phyloP scores from a whole-genome alignment of 2,113 vertebrate species.

The Petrocephalus zakoni region DNA sequence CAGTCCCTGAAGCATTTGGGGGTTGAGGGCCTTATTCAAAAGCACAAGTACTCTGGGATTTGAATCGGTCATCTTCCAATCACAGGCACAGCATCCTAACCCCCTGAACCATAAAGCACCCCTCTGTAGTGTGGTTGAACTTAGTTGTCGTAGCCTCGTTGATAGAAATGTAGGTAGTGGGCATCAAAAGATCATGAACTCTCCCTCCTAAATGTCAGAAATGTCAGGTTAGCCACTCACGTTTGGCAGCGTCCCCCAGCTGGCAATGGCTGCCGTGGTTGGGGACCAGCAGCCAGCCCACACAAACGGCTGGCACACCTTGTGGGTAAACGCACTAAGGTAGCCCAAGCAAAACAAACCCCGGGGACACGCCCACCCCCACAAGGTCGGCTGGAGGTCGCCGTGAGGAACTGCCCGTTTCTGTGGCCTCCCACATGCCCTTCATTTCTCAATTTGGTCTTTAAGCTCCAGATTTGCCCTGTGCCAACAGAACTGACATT shows the following conservation, averaged over 20 bases:
- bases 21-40: background rate
- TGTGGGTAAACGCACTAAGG: background rate
- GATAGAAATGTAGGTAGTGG: background rate
- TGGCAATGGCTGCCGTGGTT: slow-evolving; percentile 45
- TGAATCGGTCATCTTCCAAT: background rate
- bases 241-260: slow-evolving; percentile 34
- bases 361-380: background rate
- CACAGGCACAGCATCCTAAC: background rate
- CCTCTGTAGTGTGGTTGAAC: background rate
- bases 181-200: background rate
- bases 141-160: background rate
- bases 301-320: background rate
- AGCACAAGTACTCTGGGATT: background rate
- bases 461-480: background rate
- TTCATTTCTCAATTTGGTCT: background rate
- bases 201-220: background rate
- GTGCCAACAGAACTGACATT: background rate
- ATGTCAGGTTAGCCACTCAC: background rate
- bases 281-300: slow-evolving; percentile 24
- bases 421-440: background rate
- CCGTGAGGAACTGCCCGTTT: background rate
- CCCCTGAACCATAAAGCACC: background rate
- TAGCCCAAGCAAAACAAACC: background rate
- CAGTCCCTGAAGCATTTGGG: background rate
- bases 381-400: background rate